A percentile compares a stretch with the other conserved stretches of the same genome.
Conservation (phyloP, 2,888 invertebrate genomes). For the Cremastobaeus sp. region DNA sequence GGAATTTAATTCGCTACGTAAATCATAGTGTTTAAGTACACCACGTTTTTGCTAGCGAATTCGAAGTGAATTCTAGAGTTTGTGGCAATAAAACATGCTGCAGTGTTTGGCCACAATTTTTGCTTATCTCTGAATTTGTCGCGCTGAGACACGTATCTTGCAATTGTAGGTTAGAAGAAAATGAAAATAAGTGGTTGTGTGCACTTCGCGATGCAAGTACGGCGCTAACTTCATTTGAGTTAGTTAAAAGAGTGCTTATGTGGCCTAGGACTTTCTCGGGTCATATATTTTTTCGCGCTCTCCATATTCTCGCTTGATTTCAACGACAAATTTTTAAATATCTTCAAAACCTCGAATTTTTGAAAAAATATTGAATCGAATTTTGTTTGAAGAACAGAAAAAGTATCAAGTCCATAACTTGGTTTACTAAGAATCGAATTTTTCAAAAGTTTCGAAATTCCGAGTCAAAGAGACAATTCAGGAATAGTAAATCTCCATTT, state of each 20-base stretch:
- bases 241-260: conserved; percentile 43
- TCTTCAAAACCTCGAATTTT: no score
- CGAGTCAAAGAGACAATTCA: no score
- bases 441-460: no score
- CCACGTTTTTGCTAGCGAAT: conserved; percentile 35
- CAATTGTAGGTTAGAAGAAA: conserved; percentile 43
- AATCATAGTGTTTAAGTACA: conserved; percentile 47
- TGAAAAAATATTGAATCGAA: no score
- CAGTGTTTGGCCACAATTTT: conserved; percentile 50
- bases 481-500: no score
- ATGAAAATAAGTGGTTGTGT: conserved; percentile 55
- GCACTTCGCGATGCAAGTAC: conserved; percentile 38
- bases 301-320: not conserved
- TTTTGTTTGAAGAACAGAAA: no score
- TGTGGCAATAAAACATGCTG: conserved; percentile 41
- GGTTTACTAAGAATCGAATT: no score
- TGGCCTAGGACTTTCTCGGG: conserved; percentile 25
- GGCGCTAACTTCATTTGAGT: conserved; percentile 41
- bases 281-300: conserved; percentile 5
- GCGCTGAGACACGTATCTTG: conserved; percentile 46
- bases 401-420: no score
- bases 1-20: conserved; percentile 37
- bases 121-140: conserved; percentile 49
- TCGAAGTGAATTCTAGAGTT: conserved; percentile 39
- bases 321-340: no score